Conservation (phyloP, 1,140 invertebrate genomes). For the Ectropis grisescens region DNA sequence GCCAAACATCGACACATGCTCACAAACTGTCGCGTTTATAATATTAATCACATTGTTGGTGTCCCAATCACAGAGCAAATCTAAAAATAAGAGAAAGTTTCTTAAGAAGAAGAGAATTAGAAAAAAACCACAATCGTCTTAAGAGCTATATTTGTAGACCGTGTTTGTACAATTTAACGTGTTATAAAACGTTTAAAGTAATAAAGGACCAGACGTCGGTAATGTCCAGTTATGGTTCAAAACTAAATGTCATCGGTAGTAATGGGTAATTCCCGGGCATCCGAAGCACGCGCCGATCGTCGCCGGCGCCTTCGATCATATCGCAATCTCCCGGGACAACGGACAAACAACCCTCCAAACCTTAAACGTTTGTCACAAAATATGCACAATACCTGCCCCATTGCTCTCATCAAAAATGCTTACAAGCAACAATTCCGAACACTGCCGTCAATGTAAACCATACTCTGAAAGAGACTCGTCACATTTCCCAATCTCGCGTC, state of each 20-base stretch:
- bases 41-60: no score
- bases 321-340: conserved; percentile 51
- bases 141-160: background rate
- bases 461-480: conserved; percentile 8
- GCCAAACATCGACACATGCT: no score
- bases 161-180: conserved; percentile 48
- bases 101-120: no score
- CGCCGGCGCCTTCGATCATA: conserved; percentile 47
- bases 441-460: conserved; percentile 26
- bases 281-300: conserved; percentile 55
- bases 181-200: conserved; percentile 56
- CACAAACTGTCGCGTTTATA: no score
- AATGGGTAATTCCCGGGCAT: conserved; percentile 57
- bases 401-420: conserved; percentile 24
- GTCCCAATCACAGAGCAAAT: no score
- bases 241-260: conserved; percentile 58
- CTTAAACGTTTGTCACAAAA: no score
- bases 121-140: no score
- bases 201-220: conserved; percentile 51
- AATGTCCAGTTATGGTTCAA: conserved; percentile 41
- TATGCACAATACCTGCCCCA: conserved; percentile 27
- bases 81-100: no score
- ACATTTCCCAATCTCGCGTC: conserved; percentile 13
- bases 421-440: conserved; percentile 18
- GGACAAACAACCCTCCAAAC: conserved; percentile 9